Evolutionary conservation across 1,140 invertebrate species (phyloP), one percentile per base, ranked within the genome.

Genomic region (Sminthurinus signatus): DNA sequence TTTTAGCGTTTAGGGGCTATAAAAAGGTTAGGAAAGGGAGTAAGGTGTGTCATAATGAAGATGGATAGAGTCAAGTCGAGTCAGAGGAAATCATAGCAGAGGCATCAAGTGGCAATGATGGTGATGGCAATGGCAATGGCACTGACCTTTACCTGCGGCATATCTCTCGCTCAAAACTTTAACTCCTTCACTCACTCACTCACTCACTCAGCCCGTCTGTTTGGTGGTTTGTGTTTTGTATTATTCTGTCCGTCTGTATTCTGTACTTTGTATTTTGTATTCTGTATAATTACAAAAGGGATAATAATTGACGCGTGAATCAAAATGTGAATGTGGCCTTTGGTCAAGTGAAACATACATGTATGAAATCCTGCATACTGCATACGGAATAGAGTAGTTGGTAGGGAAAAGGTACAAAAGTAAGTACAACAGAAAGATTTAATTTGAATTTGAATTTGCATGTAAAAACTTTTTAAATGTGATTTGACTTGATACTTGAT

Each of bases 61-160:
- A 52, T 52, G 50, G 50, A 52, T n/a, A 28, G 50, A n/a, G n/a
- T n/a, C 32, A 5, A 36, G 32, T 14, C 10, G 4, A 52, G 50
- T 8, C 23, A 52, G 50, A 52, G 27, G 27, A 52, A 52, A 15
- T 36, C 32, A n/a, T n/a, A n/a, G n/a, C 27, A 52, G 19, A 28
- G 4, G 19, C 14, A 56, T 31, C 36, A 21, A 27, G 28, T 59
- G 23, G 25, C 23, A n/a, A 27, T 25, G 31, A 59, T 3, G 19
- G 23, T 27, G 21, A n/a, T n/a, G n/a, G n/a, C n/a, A n/a, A 31
- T 54, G 54, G 32, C 27, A 44, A 59, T 64, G 62, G 62, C 55
- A 64, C 62, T 64, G 62, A 64, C 62, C 62, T 64, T 55, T 54
- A 64, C 62, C 62, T 64, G 51, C 51, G 54, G 62, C 62, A 17